Percentiles rank a stretch among this genome's conserved stretches.
Evolutionary conservation across 2,888 invertebrate genomes (phyloP).

Genomic region (Cyrtodaria siliqua): DNA sequence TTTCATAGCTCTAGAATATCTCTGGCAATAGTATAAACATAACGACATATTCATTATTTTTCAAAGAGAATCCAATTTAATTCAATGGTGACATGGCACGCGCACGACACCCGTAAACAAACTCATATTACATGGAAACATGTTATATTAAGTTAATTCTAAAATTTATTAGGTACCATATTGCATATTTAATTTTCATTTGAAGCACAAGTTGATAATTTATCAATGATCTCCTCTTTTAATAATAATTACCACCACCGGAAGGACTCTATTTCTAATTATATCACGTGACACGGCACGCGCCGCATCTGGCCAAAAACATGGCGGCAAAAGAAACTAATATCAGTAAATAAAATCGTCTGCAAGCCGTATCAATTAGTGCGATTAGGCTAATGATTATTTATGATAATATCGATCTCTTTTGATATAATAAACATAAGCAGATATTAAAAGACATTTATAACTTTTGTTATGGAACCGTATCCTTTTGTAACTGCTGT

Average conservation of each 20-base stretch:
- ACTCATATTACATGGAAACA: slow-evolving; percentile 8
- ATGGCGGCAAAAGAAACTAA: slow-evolving; percentile 25
- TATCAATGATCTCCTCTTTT: slow-evolving; percentile 20
- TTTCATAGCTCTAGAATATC: no score
- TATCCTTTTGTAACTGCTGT: no score
- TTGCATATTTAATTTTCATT: no score
- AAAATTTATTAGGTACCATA: slow-evolving; percentile 13
- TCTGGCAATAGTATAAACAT: no score
- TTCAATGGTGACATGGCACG: not conserved
- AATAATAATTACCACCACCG: slow-evolving; percentile 23
- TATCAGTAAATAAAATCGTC: slow-evolving; percentile 25
- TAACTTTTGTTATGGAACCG: not conserved
- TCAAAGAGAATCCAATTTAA: no score
- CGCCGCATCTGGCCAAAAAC: slow-evolving; percentile 60
- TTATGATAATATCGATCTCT: slow-evolving; percentile 39
- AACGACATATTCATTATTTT: no score
- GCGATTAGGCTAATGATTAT: slow-evolving; percentile 52
- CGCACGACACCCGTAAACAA: not conserved
- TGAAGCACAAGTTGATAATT: slow-evolving; percentile 6
- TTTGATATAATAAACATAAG: slow-evolving; percentile 28
- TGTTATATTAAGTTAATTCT: slow-evolving; percentile 12
- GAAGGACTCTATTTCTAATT: slow-evolving; percentile 22
- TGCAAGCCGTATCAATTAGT: slow-evolving; percentile 24
- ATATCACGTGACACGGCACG: slow-evolving; percentile 61
- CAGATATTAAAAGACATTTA: slow-evolving; percentile 25